Percentiles rank a stretch among this genome's conserved stretches.
Conservation (phyloP, 2,888 invertebrate genomes). For the Eugnorisma glareosa region DNA sequence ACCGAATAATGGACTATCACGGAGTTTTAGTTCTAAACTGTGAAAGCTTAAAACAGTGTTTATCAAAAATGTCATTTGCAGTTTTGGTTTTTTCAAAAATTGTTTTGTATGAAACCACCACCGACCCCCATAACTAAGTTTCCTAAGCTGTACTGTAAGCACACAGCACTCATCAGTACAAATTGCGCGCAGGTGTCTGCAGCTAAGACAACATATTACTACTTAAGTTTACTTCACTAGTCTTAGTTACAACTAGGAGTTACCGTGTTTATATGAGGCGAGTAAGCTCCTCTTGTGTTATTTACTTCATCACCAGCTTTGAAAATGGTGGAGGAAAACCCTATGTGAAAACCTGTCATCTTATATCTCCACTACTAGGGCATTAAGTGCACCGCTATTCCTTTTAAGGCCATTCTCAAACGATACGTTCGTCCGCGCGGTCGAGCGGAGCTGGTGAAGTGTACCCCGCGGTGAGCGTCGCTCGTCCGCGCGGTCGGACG, state of each 20-base stretch:
- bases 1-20: no score
- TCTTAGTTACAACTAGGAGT: neutral
- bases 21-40: no score
- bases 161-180: conserved; percentile 32
- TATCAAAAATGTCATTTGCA: no score
- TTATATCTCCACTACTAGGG: neutral
- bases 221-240: conserved; percentile 23
- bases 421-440: no score
- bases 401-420: no score
- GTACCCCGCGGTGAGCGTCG: no score
- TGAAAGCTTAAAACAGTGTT: no score
- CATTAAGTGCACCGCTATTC: no score
- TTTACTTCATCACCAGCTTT: neutral
- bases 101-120: neutral
- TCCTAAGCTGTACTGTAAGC: conserved; percentile 4
- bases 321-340: neutral
- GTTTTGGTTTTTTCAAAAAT: no score
- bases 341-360: neutral
- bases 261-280: conserved; percentile 8
- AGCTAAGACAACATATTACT: conserved; percentile 38
- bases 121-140: neutral
- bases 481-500: no score
- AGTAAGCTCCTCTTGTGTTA: neutral
- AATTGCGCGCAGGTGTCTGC: conserved; percentile 48
- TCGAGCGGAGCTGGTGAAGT: no score